phyloP scores from a whole-genome alignment of 2,888 invertebrate species.

The Copidosoma aretas region DNA sequence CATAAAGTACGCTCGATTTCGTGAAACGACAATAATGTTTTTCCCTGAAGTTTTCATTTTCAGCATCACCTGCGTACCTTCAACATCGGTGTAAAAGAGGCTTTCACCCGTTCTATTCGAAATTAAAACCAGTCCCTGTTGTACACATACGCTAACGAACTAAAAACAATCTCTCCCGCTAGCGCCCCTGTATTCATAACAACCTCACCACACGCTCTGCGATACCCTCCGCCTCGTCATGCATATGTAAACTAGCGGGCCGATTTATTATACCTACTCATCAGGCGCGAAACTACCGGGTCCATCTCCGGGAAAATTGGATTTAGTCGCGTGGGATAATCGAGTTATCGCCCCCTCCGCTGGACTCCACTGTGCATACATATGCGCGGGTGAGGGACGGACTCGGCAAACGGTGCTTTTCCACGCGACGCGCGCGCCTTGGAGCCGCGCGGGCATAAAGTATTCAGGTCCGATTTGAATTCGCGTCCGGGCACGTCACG shows the following conservation, averaged over 20 bases:
- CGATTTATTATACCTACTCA: slow-evolving; percentile 35
- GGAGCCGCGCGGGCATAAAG: slow-evolving; percentile 51
- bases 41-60: too few species aligned
- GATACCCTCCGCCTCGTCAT: slow-evolving; percentile 8
- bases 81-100: too few species aligned
- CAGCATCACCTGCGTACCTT: too few species aligned
- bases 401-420: slow-evolving; percentile 55
- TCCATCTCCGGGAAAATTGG: slow-evolving; percentile 27
- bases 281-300: slow-evolving; percentile 16
- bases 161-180: too few species aligned
- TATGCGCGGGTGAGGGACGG: slow-evolving; percentile 42
- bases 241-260: slow-evolving; percentile 30
- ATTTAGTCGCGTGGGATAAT: slow-evolving; percentile 54
- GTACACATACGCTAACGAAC: too few species aligned
- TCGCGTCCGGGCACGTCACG: slow-evolving; percentile 53
- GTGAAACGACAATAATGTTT: too few species aligned
- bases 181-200: too few species aligned
- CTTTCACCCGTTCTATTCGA: too few species aligned
- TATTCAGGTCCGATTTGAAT: slow-evolving; percentile 59
- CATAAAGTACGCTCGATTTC: not conserved
- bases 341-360: slow-evolving; percentile 50
- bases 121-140: too few species aligned
- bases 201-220: too few species aligned
- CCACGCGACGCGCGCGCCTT: slow-evolving; percentile 46
- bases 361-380: slow-evolving; percentile 42